Conservation (phyloP, 1,140 invertebrate genomes). For the Brachionus rubens region DNA sequence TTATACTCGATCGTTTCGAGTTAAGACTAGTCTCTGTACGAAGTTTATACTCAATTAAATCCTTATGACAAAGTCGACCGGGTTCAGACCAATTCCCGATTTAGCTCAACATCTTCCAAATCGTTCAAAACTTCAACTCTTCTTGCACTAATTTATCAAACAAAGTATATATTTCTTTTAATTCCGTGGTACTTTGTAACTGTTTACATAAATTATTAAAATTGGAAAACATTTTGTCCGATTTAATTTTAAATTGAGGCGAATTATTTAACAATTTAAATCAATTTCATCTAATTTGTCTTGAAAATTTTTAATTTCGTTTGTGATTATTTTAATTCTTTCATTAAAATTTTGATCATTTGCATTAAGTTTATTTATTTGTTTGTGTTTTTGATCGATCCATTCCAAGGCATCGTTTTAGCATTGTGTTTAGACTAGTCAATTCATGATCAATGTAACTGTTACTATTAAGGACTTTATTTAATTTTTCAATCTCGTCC, state of each 20-base stretch:
- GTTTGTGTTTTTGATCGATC: too few relatives aligned
- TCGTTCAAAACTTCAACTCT: slow-evolving; percentile 16
- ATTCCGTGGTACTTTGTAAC: background rate
- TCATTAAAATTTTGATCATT: background rate
- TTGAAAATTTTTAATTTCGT: background rate
- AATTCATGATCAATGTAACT: too few relatives aligned
- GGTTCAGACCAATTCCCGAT: slow-evolving; percentile 41
- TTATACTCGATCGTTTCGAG: background rate
- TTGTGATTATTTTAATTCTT: background rate
- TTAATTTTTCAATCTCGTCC: background rate
- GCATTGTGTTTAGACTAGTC: too few relatives aligned
- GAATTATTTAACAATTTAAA: background rate
- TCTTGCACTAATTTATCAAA: background rate
- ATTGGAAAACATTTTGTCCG: background rate
- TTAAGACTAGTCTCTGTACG: background rate
- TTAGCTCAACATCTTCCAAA: slow-evolving; percentile 12
- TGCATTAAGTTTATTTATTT: too few relatives aligned
- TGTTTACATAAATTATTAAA: slow-evolving; percentile 16
- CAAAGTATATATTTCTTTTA: background rate
- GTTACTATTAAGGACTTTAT: too few relatives aligned
- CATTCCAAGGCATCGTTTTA: too few relatives aligned
- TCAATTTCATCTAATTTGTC: background rate
- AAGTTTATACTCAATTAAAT: slow-evolving; percentile 1
- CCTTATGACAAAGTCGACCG: background rate
- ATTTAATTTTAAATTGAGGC: background rate